These are phyloP conservation scores for Tenualosa thibaudeaui DNA, from an alignment of 2,797 vertebrate genomes.

Conservation along the genomic window DNA sequence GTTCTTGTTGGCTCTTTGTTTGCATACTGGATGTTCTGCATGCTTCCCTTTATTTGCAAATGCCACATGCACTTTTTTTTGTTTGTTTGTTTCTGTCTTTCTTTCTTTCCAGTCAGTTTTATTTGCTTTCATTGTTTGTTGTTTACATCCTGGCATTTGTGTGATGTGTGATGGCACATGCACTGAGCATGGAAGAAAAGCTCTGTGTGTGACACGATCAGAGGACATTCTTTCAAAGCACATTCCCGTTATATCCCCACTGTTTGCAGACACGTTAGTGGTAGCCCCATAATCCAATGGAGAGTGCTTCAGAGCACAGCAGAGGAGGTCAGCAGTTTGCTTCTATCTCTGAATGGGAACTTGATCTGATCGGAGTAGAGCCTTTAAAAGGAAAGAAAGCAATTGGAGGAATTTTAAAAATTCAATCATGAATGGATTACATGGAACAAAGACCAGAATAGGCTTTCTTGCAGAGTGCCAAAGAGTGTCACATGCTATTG, in stretches of 20 bases:
- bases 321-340: background rate
- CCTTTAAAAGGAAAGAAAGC: background rate
- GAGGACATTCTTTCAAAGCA: background rate
- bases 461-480: background rate
- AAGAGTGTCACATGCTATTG: background rate
- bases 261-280: background rate
- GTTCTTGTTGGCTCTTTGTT: constrained; percentile 17
- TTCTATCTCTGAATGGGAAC: background rate
- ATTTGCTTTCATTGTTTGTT: background rate
- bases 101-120: background rate
- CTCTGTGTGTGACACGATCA: background rate
- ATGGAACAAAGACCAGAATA: constrained; percentile 16
- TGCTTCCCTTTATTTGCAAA: constrained; percentile 1
- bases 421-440: constrained; percentile 13
- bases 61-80: background rate
- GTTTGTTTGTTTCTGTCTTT: background rate
- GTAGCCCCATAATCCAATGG: background rate
- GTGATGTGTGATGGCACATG: background rate
- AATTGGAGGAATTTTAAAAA: background rate
- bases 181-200: background rate
- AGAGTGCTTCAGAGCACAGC: background rate
- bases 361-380: background rate
- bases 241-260: background rate
- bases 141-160: background rate
- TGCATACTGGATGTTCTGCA: background rate